phyloP scores from a whole-genome alignment of 2,797 vertebrate genomes.

The Myioborus miniatus region DNA sequence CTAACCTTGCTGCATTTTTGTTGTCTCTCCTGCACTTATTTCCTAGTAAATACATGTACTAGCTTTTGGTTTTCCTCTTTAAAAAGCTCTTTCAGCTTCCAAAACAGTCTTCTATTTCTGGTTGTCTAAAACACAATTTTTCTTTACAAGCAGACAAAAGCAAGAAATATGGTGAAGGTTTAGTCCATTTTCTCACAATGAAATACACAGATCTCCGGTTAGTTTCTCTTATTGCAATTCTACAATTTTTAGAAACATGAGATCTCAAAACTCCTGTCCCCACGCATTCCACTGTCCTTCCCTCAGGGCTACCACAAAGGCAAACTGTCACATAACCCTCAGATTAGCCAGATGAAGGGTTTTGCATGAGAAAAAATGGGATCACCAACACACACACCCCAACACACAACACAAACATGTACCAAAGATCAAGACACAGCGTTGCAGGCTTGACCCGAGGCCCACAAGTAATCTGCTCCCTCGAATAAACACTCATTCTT shows the following conservation, averaged over 20 bases:
- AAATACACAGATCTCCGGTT: neutral
- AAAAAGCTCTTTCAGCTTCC: neutral
- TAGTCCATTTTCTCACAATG: neutral
- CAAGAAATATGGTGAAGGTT: neutral
- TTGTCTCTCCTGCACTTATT: neutral
- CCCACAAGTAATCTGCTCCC: fast-evolving
- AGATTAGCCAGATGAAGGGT: neutral
- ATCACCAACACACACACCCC: neutral
- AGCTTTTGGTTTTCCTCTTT: neutral
- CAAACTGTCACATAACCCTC: neutral
- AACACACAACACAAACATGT: neutral
- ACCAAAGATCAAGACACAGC: neutral
- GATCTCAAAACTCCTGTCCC: neutral
- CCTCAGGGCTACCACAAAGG: neutral
- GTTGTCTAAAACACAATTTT: neutral
- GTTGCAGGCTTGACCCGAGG: fast-evolving
- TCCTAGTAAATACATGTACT: neutral
- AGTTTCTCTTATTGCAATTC: neutral
- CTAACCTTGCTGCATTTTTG: neutral
- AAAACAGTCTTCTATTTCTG: neutral
- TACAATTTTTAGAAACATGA: neutral
- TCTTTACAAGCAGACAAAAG: neutral
- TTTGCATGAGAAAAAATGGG: neutral
- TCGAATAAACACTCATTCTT: neutral
- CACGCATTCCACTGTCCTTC: neutral